A percentile compares a stretch with the other conserved stretches of the same genome.
Evolutionary conservation across 35 echinoderm and acorn worm genomes (phyloP).

Genomic region (Eucidaris tribuloides): DNA sequence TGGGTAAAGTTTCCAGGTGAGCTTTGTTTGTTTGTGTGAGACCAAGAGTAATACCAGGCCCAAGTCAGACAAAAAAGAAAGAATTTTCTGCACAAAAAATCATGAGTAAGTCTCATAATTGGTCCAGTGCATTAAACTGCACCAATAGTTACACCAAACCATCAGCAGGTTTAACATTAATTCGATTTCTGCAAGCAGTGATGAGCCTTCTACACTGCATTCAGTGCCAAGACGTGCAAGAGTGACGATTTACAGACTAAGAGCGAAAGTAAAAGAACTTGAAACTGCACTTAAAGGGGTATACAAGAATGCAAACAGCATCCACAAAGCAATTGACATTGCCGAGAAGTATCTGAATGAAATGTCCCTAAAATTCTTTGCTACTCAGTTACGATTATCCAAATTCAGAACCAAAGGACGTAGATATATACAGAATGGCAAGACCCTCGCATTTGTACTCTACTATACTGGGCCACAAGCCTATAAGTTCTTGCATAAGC

Average conservation of each 20-base stretch:
- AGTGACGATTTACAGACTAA: background rate
- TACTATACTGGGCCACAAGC: background rate
- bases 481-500: background rate
- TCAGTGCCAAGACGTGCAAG: background rate
- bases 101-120: background rate
- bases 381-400: background rate
- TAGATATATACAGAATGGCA: slow-evolving; percentile 4
- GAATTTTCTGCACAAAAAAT: background rate
- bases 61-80: background rate
- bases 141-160: background rate
- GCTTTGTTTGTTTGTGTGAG: too few relatives aligned
- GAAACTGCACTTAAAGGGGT: background rate
- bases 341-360: background rate
- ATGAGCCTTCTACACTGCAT: background rate
- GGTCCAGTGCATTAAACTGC: background rate
- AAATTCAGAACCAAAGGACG: background rate
- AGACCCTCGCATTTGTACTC: background rate
- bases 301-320: background rate
- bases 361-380: background rate
- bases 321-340: background rate
- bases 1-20: too few relatives aligned
- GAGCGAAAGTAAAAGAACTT: background rate
- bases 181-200: background rate
- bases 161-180: background rate
- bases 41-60: background rate